These are phyloP conservation scores for Crenichthys baileyi DNA, from an alignment of 2,797 vertebrate genomes.

Conservation along the genomic window DNA sequence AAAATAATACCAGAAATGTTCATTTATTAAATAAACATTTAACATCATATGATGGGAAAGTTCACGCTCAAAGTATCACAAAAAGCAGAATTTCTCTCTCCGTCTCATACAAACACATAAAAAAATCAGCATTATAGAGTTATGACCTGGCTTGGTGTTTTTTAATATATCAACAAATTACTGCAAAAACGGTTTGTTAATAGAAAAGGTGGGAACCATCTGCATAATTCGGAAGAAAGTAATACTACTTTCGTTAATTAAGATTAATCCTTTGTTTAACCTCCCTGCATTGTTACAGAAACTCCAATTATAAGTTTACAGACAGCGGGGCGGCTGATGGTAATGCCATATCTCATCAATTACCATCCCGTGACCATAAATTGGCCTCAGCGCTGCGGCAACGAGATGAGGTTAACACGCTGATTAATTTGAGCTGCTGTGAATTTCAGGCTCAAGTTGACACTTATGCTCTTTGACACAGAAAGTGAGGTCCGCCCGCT, in stretches of 20 bases:
- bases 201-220: slow-evolving; percentile 76
- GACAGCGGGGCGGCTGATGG: slow-evolving; percentile 76
- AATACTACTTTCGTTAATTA: slow-evolving; percentile 79
- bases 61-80: not conserved
- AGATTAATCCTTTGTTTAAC: slow-evolving; percentile 80
- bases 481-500: slow-evolving; percentile 63
- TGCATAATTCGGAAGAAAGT: slow-evolving; percentile 72
- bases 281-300: slow-evolving; percentile 76
- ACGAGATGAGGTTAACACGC: slow-evolving; percentile 79
- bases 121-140: slow-evolving; percentile 41
- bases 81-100: not conserved
- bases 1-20: slow-evolving; percentile 5
- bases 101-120: slow-evolving; percentile 17
- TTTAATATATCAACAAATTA: slow-evolving; percentile 70
- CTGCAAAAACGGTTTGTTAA: slow-evolving; percentile 73
- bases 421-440: slow-evolving; percentile 79
- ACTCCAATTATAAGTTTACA: slow-evolving; percentile 82
- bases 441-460: slow-evolving; percentile 76
- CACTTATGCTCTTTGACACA: slow-evolving; percentile 76
- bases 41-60: slow-evolving; percentile 3
- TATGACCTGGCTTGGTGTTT: slow-evolving; percentile 62
- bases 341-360: slow-evolving; percentile 80
- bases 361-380: slow-evolving; percentile 74
- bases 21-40: too few relatives aligned
- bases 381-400: slow-evolving; percentile 74